Conservation (phyloP, 2,113 vertebrate genomes). For the Albula glossodonta region DNA sequence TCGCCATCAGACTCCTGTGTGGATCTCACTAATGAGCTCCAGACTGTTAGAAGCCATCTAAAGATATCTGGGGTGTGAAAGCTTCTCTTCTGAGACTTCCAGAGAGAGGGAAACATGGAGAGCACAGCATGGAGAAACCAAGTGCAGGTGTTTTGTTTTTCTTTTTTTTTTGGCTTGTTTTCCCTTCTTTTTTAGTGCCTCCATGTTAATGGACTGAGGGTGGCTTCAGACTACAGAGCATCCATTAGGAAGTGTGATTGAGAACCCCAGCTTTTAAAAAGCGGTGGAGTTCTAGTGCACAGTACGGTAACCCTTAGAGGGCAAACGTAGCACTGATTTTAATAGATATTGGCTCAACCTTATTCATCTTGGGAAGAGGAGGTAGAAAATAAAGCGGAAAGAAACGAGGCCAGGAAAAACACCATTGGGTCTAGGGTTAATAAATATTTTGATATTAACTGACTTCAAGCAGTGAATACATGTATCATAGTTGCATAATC, state of each 20-base stretch:
- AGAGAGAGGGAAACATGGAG: neutral
- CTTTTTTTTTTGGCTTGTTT: neutral
- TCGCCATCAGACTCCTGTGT: neutral
- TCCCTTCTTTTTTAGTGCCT: neutral
- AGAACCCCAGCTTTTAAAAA: neutral
- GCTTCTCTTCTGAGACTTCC: neutral
- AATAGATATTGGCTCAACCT: neutral
- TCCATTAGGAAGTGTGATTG: neutral
- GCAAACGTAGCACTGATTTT: neutral
- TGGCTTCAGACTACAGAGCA: neutral
- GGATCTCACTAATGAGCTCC: neutral
- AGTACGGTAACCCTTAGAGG: neutral
- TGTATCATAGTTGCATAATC: too few relatives aligned
- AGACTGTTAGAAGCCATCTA: neutral
- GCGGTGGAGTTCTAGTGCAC: neutral
- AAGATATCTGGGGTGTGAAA: slow-evolving; percentile 11
- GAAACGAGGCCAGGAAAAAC: neutral
- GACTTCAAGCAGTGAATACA: too few relatives aligned
- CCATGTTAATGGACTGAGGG: neutral
- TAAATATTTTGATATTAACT: neutral
- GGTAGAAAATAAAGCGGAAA: neutral
- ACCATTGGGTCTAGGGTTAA: neutral
- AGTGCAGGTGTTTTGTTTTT: neutral
- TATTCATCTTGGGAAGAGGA: neutral
- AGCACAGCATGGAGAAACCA: neutral